Percentiles rank a stretch among this genome's conserved stretches.
phyloP scores from a whole-genome alignment of 2,888 invertebrate genomes.

The Uropetala carovei region DNA sequence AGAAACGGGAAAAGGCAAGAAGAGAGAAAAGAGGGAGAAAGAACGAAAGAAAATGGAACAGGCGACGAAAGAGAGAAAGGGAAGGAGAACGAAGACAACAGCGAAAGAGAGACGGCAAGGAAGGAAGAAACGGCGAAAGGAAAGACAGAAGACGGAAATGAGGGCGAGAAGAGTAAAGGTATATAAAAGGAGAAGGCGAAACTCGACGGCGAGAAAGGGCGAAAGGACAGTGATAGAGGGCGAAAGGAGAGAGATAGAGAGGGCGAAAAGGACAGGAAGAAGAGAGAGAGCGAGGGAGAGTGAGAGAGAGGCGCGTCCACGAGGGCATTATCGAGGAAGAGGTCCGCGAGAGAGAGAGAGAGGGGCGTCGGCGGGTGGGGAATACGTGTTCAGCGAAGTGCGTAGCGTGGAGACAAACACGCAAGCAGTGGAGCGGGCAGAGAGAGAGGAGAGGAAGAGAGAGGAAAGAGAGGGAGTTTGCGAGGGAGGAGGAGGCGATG shows the following conservation, averaged over 20 bases:
- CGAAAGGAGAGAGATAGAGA: not conserved
- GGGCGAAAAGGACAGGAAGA: constrained; percentile 68
- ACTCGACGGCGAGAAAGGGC: constrained; percentile 67
- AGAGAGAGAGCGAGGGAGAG: constrained; percentile 67
- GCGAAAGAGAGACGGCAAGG: not conserved
- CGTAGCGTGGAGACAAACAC: constrained; percentile 67
- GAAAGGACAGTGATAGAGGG: constrained; percentile 74
- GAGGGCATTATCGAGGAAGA: constrained; percentile 56
- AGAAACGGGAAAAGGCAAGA: constrained; percentile 53
- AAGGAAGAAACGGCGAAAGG: constrained; percentile 61
- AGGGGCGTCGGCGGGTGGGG: constrained; percentile 72
- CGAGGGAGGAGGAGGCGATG: constrained; percentile 66
- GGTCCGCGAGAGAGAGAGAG: constrained; percentile 74
- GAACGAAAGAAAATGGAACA: constrained; percentile 69
- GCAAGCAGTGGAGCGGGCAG: constrained; percentile 68
- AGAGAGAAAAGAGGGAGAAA: constrained; percentile 52
- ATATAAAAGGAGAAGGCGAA: constrained; percentile 73
- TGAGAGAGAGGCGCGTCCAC: constrained; percentile 73
- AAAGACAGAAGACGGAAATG: constrained; percentile 68
- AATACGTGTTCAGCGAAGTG: constrained; percentile 69
- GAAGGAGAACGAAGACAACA: not conserved
- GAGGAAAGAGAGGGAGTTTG: constrained; percentile 61
- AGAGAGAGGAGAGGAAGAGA: constrained; percentile 65
- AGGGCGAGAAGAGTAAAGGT: constrained; percentile 69
- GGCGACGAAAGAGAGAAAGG: constrained; percentile 71